phyloP scores from a whole-genome alignment of 2,113 vertebrate species.

The Xiphophorus maculatus region DNA sequence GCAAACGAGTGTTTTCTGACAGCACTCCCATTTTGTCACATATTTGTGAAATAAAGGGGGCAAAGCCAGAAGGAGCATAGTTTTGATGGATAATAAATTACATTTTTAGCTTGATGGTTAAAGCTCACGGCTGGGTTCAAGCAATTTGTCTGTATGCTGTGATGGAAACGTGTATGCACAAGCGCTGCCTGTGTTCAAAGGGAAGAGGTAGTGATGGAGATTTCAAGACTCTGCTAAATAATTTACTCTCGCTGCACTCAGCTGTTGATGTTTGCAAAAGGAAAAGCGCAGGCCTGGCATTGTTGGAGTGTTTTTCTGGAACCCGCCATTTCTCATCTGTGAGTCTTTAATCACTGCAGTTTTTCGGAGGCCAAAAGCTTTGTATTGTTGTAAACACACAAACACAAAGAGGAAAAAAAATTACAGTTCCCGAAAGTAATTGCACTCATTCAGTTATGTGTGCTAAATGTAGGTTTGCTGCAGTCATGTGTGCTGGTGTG shows the following conservation, averaged over 20 bases:
- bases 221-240: constrained; percentile 71
- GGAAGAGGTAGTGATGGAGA: constrained; percentile 56
- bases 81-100: constrained; percentile 67
- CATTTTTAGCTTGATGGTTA: constrained; percentile 51
- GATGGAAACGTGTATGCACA: constrained; percentile 1
- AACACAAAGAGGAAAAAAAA: constrained; percentile 9
- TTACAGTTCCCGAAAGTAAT: not conserved
- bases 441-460: not conserved
- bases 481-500: constrained; percentile 6
- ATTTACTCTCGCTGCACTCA: constrained; percentile 68
- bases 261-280: constrained; percentile 39
- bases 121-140: constrained; percentile 40
- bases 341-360: constrained; percentile 44
- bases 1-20: constrained; percentile 27
- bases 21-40: constrained; percentile 12
- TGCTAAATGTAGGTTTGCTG: constrained; percentile 7
- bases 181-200: constrained; percentile 21
- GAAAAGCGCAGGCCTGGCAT: constrained; percentile 35
- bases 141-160: constrained; percentile 20
- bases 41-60: constrained; percentile 18
- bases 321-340: constrained; percentile 51
- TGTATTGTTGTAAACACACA: constrained; percentile 2
- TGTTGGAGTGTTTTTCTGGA: constrained; percentile 42
- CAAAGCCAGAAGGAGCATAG: constrained; percentile 16
- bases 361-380: constrained; percentile 5